Conservation (phyloP, 2,113 vertebrate species). For the Zonotrichia leucophrys region DNA sequence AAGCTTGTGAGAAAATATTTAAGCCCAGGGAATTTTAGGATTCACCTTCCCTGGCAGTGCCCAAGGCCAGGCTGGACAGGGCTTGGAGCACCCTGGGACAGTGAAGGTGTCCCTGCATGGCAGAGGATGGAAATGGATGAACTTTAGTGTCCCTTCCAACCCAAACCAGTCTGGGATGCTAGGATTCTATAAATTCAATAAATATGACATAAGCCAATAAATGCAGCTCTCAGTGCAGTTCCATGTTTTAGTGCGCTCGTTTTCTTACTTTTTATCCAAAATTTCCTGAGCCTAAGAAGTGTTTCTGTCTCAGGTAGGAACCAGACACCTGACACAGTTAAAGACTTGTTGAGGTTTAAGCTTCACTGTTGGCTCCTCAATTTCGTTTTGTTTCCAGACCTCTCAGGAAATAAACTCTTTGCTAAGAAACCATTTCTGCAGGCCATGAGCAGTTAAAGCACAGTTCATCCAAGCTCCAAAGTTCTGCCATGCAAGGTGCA, state of each 20-base stretch:
- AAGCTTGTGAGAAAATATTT: not conserved
- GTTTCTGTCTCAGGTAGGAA: not conserved
- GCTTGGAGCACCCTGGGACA: not conserved
- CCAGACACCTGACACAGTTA: not conserved
- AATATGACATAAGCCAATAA: not conserved
- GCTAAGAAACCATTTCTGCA: not conserved
- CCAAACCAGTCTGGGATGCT: not conserved
- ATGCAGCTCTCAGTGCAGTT: not conserved
- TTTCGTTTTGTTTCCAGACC: not conserved
- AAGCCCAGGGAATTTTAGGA: not conserved
- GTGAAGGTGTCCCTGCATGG: not conserved
- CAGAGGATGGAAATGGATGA: accelerated
- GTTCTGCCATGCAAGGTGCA: not conserved
- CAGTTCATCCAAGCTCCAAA: not conserved
- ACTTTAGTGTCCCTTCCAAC: not conserved
- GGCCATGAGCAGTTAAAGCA: not conserved
- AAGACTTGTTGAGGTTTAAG: not conserved
- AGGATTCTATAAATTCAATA: not conserved
- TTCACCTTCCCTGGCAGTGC: accelerated
- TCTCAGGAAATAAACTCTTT: not conserved
- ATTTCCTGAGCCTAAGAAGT: not conserved
- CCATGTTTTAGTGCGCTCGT: not conserved
- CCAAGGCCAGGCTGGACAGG: accelerated
- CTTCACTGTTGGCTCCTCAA: not conserved
- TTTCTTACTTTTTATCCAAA: not conserved